Evolutionary conservation across 2,113 vertebrate species (phyloP).

Genomic region (Eulacestoma nigropectus): DNA sequence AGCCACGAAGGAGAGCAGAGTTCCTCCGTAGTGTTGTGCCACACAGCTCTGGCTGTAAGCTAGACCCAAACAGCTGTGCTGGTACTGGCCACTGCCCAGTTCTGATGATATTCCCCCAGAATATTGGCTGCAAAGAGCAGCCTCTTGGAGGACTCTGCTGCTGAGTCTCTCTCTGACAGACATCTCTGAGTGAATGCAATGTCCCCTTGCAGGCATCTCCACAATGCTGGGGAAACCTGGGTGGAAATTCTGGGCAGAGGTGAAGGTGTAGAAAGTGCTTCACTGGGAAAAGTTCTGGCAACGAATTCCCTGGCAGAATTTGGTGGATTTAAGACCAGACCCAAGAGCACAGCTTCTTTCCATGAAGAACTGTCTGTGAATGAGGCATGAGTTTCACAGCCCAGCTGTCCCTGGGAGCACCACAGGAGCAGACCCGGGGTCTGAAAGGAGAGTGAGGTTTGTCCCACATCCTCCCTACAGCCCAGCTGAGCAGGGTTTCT

Average conservation of each 20-base stretch:
- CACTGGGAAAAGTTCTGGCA: background rate
- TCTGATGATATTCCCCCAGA: background rate
- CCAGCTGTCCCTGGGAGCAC: background rate
- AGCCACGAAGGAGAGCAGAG: background rate
- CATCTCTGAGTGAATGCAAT: background rate
- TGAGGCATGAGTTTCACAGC: background rate
- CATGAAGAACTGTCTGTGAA: background rate
- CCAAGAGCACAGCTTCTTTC: background rate
- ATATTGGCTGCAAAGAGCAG: background rate
- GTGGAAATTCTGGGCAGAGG: background rate
- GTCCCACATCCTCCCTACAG: background rate
- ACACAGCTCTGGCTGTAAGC: background rate
- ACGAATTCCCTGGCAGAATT: background rate
- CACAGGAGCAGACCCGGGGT: rapidly evolving
- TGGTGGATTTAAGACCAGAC: background rate
- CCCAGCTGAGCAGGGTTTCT: background rate
- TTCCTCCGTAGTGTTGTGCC: background rate
- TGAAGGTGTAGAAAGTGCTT: background rate
- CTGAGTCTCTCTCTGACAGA: too few species aligned
- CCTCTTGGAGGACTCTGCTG: background rate
- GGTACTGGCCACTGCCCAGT: background rate
- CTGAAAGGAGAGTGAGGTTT: background rate
- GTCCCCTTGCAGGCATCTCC: background rate
- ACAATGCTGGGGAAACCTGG: rapidly evolving
- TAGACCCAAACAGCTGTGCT: background rate